Evolutionary conservation across 2,797 vertebrate genomes (phyloP), one percentile per base, ranked within the genome.

Genomic region (Sebastes elongatus): DNA sequence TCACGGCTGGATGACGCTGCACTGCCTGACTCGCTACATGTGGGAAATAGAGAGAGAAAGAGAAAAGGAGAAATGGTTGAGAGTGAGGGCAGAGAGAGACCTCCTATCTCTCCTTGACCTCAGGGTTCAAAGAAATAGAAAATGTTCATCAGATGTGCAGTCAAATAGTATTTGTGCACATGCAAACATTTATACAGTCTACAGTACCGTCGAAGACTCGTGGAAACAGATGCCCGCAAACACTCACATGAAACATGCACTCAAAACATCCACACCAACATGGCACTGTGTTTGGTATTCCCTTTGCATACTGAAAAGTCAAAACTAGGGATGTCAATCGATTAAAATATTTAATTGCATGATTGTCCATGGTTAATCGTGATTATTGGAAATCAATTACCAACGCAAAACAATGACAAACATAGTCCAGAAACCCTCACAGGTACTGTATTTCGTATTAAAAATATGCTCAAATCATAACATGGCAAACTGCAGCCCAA

Each of bases 1-100:
- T 91, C 74, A 90, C 38, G 78, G 90, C 78, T 93, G 85, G 78
- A 79, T 91, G 81, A 80, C 56, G 20, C 52, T 70, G 86, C 65
- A 80, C 46, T 70, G 74, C 66, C 56, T 74, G 62, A 76, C 71
- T 86, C 10, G 8, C 65, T 73, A 62, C 27, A 67, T 72, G 69
- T 52, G 35, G 28, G 56, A 89, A 76, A 82, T 9, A 42, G 56
- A 64, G 67, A 76, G 27, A 71, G 27, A 71, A 6, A 56, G n/a
- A 80, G 32, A 82, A 79, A 49, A 72, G 23, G 16, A 74, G 53
- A 82, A 70, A 65, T 32, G 61, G 60, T 5, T 69, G 30, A 83
- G 66, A 70, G 35, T 52, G 16, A 78, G 53, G 69, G 18, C 3
- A 59, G 35, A 79, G 10, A 59, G 18, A 80, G 63, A 57, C 6